Evolutionary conservation across 1,140 invertebrate species (phyloP), one percentile per base, ranked within the genome.

Genomic region (Hesperophylax magnus): DNA sequence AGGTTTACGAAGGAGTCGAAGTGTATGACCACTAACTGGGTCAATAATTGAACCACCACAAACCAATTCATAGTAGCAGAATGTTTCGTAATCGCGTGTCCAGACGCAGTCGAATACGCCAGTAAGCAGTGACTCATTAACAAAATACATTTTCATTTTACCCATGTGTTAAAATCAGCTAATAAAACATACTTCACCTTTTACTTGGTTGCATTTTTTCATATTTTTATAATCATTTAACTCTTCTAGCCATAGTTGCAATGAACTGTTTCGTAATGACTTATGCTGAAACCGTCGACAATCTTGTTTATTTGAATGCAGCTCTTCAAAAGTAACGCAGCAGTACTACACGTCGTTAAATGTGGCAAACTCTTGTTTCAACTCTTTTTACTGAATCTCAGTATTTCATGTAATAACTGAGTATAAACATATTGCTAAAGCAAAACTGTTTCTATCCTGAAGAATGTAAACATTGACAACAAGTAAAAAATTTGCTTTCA

Each of bases 21-120:
- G 72, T 76, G 54, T 39, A 60, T 76, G 72, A 76, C 72, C 72
- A 76, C 72, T 76, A 76, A 76, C 72, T 60, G 56, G 72, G 72
- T 76, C 72, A 76, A 76, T 53, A 72, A 47, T 72, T 53, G 47
- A 52, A 52, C 34, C 69, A 72, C 69, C 69, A 52, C 69, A 72
- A 53, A 72, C 69, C 72, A 60, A 76, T 58, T 76, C 53, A 27
- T 60, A 61, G 53, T 20, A 58, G 24, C 53, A 58, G 20, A 76
- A 39, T 76, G 72, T 76, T 76, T 76, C 54, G 72, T 76, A 76
- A 76, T 31, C n/a, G 4, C 52, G 18, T 15, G 69, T 11, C 18
- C 22, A 24, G 22, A 8, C 20, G 27, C 2, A 27, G 27, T 14
- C 22, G 18, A 34, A 65, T 0, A 34, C 63, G 52, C 20, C 14